Evolutionary conservation across 2,797 vertebrate genomes (phyloP), one percentile per base, ranked within the genome.

Genomic region (Melanotaenia pygmaea): DNA sequence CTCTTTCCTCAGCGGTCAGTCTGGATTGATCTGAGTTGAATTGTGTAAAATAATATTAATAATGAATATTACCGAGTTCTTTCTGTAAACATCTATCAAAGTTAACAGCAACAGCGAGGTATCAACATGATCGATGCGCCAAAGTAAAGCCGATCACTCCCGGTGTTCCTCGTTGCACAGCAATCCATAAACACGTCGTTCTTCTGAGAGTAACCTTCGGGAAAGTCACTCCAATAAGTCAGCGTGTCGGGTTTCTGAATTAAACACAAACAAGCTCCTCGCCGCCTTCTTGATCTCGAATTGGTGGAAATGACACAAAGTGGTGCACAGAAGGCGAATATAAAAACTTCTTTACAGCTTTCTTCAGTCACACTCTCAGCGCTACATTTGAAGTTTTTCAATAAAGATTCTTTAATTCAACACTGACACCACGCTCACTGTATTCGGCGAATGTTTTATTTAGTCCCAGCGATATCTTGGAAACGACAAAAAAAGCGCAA

Each of bases 131-230:
- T 85, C 86, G 79, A 80, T 57, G 83, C 63, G 63, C n/a, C 34
- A 35, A 60, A 68, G 74, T 64, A 70, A 0, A 79, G 86, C 81
- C 70, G 50, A 76, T 83, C 81, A 86, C 65, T 89, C 88, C 89
- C 81, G 84, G 72, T 61, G 86, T 35, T 74, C 83, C 74, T 80
- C 74, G 59, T 67, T 57, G 83, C 78, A 81, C 88, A 81, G 66
- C 43, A 51, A 93, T 91, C 92, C 91, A 91, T 89, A 90, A 91
- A 92, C 88, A 84, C 89, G 81, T 53, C 70, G 78, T 67, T 80
- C 70, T 53, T 66, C 80, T 51, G 75, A 76, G 80, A n/a, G 51
- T 0, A 70, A 60, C 68, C 71, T 78, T 61, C 24, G 54, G 74
- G 67, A 81, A 88, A 84, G 76, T 84, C 80, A 51, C 72, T 86